These are phyloP conservation scores for Scylla paramamosain DNA, from an alignment of 1,140 invertebrate genomes.

Conservation along the genomic window DNA sequence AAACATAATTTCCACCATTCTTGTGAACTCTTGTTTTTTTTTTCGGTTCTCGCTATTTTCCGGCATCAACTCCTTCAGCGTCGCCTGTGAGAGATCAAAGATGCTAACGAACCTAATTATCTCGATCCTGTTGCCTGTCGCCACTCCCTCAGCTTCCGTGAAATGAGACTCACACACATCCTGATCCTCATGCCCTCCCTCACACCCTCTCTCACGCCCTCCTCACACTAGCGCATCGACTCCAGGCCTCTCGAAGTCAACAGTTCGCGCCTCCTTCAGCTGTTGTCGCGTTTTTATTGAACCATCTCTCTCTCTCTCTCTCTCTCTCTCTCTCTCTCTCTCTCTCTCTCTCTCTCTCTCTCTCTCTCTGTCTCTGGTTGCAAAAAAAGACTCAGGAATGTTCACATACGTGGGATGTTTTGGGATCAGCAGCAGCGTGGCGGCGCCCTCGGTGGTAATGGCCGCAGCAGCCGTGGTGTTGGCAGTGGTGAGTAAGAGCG, in stretches of 20 bases:
- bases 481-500: conserved; percentile 35
- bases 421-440: background rate
- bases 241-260: background rate
- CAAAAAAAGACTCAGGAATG: too few relatives aligned
- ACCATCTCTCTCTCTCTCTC: background rate
- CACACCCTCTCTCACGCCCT: background rate
- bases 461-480: background rate
- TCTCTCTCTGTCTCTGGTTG: background rate
- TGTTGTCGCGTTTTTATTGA: background rate
- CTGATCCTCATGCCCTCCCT: background rate
- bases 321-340: background rate
- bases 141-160: background rate
- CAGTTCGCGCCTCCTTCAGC: background rate
- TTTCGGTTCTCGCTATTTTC: background rate
- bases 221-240: background rate
- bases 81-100: background rate
- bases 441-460: background rate
- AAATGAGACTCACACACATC: background rate
- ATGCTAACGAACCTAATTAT: conserved; percentile 6
- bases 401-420: too few relatives aligned
- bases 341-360: background rate
- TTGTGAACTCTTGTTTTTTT: background rate
- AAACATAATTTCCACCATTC: background rate
- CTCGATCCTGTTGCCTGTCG: background rate
- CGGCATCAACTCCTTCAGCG: background rate